Percentiles rank a stretch among this genome's conserved stretches.
Evolutionary conservation across 2,797 vertebrate genomes (phyloP).

Genomic region (Australoheros facetus): DNA sequence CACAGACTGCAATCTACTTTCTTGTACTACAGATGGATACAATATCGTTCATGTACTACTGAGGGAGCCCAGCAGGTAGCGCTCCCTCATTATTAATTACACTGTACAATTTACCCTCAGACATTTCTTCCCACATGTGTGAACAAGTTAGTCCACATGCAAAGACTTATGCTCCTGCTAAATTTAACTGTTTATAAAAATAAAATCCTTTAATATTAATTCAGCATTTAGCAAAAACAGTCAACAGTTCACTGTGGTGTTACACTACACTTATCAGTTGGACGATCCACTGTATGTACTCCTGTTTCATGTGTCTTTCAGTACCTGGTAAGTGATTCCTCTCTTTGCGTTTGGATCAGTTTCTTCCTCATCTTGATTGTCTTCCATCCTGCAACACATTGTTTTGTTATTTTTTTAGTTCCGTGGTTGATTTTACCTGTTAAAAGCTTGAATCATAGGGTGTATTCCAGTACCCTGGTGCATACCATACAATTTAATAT

Average conservation of each 20-base stretch:
- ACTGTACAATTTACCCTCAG: neutral
- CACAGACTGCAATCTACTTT: neutral
- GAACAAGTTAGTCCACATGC: too few relatives aligned
- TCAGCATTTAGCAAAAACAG: neutral
- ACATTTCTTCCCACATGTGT: neutral
- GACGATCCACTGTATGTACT: neutral
- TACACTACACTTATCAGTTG: neutral
- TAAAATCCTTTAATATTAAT: neutral
- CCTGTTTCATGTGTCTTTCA: neutral
- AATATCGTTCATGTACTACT: neutral
- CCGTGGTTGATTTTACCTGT: neutral
- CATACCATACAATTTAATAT: neutral
- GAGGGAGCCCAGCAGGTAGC: neutral
- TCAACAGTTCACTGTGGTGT: neutral
- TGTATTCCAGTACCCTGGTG: too few relatives aligned
- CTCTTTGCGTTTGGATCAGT: conserved; percentile 85
- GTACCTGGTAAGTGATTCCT: conserved; percentile 92
- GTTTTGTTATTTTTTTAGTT: neutral
- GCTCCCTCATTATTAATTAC: neutral
- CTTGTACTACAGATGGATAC: neutral
- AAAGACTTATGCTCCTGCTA: too few relatives aligned
- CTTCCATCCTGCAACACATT: conserved; percentile 62
- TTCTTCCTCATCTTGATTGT: conserved; percentile 37
- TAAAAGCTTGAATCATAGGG: neutral
- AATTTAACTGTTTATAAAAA: too few relatives aligned